Base-by-base conservation (phyloP, 2,113 vertebrate genomes). In the Petromus typicus region DNA sequence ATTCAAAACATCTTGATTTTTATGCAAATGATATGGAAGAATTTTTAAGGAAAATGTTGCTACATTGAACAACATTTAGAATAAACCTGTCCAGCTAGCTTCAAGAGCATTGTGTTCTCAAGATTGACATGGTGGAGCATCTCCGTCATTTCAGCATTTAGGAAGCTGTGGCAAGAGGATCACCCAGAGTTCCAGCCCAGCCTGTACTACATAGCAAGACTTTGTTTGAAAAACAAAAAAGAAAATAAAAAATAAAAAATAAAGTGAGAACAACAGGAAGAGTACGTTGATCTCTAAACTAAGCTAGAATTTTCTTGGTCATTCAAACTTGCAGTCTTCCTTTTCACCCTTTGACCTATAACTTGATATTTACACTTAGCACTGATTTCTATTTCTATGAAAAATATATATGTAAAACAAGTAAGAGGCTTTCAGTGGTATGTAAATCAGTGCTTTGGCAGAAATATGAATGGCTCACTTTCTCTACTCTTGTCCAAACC, bases 381-480 rank as follows among this genome's bases (percentile, higher is more conserved):
- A 37, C 11, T 37, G n/a, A 94, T 30, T 78, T 67, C 67, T 66
- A 14, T 97, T 96, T 96, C 84, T 8, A 59, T 12, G 12, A 51
- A 85, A 91, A 82, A 85, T 91, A 82, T 30, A 76, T 57, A 82
- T 71, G 87, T 61, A 82, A 95, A 81, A 91, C 73, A 96, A 94
- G 27, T 90, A 43, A 57, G 79, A 37, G 20, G 17, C 17, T 96
- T 32, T 95, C 73, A 92, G 48, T 71, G 56, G 27, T 97, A 96
- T 87, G 37, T 91, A 97, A 97, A 97, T 97, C 81, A 98, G 90
- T 54, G 48, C 13, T 93, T 95, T 90, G 93, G 85, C 59, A 96
- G 92, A 97, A 88, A 94, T 96, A 76, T 81, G 98, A 96, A 82
- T 43, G 97, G 88, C n/a, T 93, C 98, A 93, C 64, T 97, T 97